Conservation (phyloP, 2,888 invertebrate species). For the Diarsia rubi region DNA sequence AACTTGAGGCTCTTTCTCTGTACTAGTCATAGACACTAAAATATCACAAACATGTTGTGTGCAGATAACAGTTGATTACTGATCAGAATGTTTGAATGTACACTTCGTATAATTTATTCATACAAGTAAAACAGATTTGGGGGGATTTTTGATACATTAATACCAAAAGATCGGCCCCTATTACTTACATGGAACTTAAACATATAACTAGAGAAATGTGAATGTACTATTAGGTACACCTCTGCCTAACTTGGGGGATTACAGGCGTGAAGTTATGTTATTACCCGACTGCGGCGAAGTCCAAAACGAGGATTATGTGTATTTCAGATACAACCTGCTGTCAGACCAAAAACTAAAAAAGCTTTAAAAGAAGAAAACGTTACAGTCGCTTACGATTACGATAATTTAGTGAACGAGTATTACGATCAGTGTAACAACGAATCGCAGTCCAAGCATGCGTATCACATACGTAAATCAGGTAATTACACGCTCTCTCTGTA, state of each 20-base stretch:
- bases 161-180: too few species aligned
- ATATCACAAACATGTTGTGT: not conserved
- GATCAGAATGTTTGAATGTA: not conserved
- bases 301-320: too few species aligned
- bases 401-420: slow-evolving; percentile 85
- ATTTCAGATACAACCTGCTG: slow-evolving; percentile 39
- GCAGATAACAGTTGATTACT: not conserved
- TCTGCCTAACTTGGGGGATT: too few species aligned
- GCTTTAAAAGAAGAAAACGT: slow-evolving; percentile 15
- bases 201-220: too few species aligned
- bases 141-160: too few species aligned
- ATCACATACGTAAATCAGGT: slow-evolving; percentile 74
- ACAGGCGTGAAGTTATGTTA: too few species aligned
- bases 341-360: slow-evolving; percentile 33
- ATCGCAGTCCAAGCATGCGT: slow-evolving; percentile 76
- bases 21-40: not conserved
- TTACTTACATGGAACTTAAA: too few species aligned
- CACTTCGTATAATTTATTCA: not conserved
- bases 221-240: too few species aligned
- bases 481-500: slow-evolving; percentile 41
- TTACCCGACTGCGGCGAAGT: too few species aligned
- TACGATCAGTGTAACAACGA: slow-evolving; percentile 77
- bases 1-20: not conserved
- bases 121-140: not conserved
- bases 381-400: slow-evolving; percentile 54